Conservation (phyloP, 2,797 vertebrate genomes). For the Poecilia picta region DNA sequence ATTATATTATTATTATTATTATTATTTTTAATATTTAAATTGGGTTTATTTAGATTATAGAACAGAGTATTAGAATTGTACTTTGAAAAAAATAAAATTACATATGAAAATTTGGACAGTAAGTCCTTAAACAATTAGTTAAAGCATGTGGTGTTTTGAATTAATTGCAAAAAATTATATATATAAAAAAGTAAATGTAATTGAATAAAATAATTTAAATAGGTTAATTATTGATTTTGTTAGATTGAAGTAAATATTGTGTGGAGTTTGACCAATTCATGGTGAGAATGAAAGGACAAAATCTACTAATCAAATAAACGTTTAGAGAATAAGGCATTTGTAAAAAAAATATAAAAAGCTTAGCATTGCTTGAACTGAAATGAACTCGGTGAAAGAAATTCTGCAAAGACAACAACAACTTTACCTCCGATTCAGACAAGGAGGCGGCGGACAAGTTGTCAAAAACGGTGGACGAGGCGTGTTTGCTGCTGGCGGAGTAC, state of each 20-base stretch:
- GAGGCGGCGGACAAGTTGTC: conserved; percentile 96
- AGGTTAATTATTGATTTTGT: background rate
- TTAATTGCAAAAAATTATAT: background rate
- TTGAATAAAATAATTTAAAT: background rate
- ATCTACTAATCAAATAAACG: background rate
- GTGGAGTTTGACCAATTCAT: background rate
- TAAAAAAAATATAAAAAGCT: background rate
- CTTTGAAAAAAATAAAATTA: no score
- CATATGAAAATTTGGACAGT: background rate
- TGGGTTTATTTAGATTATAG: background rate
- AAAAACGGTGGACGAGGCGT: conserved; percentile 97
- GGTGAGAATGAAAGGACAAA: background rate
- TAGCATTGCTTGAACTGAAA: background rate
- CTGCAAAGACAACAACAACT: background rate
- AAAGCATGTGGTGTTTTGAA: background rate
- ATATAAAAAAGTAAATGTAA: background rate
- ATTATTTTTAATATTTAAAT: background rate
- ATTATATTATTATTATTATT: no score
- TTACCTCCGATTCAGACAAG: conserved; percentile 83
- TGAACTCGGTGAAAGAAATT: background rate
- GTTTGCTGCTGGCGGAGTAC: conserved; percentile 95
- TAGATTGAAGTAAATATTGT: background rate
- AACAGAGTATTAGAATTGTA: no score
- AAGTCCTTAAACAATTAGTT: background rate
- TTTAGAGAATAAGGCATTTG: background rate